These are phyloP conservation scores for Chromis chromis DNA, from an alignment of 2,797 vertebrate genomes.

Conservation along the genomic window DNA sequence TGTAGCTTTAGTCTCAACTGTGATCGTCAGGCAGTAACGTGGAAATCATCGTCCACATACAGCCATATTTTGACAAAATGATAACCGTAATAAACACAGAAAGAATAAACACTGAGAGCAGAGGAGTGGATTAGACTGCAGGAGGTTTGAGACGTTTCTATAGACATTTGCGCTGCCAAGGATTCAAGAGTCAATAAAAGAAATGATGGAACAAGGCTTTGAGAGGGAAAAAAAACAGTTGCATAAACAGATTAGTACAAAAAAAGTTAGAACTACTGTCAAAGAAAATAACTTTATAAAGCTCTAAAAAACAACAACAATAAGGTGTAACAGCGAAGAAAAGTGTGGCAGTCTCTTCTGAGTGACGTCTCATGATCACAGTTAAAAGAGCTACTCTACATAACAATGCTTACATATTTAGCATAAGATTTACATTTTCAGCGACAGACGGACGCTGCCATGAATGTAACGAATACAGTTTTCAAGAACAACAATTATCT, in stretches of 20 bases:
- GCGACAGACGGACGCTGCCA: neutral
- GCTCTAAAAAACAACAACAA: conserved; percentile 2
- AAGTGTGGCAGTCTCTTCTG: conserved; percentile 23
- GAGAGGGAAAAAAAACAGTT: conserved; percentile 19
- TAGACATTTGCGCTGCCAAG: neutral
- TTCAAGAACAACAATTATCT: conserved; percentile 6
- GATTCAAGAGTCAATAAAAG: neutral
- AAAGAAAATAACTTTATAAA: conserved; percentile 29
- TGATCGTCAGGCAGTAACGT: too few species aligned
- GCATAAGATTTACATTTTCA: neutral
- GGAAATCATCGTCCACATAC: neutral
- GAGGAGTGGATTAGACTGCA: neutral
- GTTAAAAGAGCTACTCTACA: conserved; percentile 36
- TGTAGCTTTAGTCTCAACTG: too few species aligned
- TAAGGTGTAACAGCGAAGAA: conserved; percentile 18
- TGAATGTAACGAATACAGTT: conserved; percentile 21
- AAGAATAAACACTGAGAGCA: neutral
- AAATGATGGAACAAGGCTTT: conserved; percentile 30
- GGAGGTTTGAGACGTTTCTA: conserved; percentile 6
- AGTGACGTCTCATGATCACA: conserved; percentile 16
- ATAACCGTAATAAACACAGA: neutral
- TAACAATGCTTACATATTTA: conserved; percentile 9
- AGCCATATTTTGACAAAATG: conserved; percentile 7
- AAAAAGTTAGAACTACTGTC: conserved; percentile 34
- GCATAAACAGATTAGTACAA: conserved; percentile 51